Base-by-base conservation (phyloP, 2,797 vertebrate genomes). In the Characodon lateralis region DNA sequence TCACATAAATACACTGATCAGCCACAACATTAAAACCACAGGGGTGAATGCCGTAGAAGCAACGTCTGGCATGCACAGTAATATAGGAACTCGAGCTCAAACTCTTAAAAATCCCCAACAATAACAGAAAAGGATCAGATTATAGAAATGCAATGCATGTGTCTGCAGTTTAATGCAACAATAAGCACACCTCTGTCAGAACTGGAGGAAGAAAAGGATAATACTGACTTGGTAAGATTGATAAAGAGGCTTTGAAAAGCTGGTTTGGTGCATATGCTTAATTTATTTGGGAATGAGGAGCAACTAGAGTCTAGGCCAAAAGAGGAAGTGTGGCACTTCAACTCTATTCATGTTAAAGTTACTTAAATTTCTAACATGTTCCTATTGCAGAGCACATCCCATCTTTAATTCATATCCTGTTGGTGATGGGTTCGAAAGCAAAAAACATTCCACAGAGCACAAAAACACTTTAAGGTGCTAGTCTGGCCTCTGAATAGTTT, bases 1-100 rank as follows among this genome's bases (percentile, higher is more conserved):
- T 26, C 50, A 66, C 14, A 75, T 73, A 48, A 10, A 16, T 16
- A 58, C 75, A 53, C 35, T 72, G 70, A 63, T 65, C 58, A 48
- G 51, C 71, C 12, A 35, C 72, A 73, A 46, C 71, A 58, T 39
- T 68, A 69, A 50, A 56, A 58, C 58, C 69, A 51, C 65, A 0
- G 3, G 16, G 12, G 56, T 22, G 16, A n/a, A 63, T 2, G 28
- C 5, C 16, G n/a, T 3, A 31, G 8, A 14, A 28, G 20, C 39
- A 66, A 66, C 35, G 3, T 24, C 3, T 66, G 63, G 35, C 8
- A 2, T 22, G 10, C 8, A 24, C 35, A 10, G 8, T 22, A 35
- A 18, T 35, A 63, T 31, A 63, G 59, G 28, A 16, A 39, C 18
- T 65, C 1, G 9, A 22, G 31, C 61, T 22, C 31, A 39, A 65